Percentiles rank a stretch among this genome's conserved stretches.
Evolutionary conservation across 2,888 invertebrate genomes (phyloP).

Genomic region (Malachius bipustulatus): DNA sequence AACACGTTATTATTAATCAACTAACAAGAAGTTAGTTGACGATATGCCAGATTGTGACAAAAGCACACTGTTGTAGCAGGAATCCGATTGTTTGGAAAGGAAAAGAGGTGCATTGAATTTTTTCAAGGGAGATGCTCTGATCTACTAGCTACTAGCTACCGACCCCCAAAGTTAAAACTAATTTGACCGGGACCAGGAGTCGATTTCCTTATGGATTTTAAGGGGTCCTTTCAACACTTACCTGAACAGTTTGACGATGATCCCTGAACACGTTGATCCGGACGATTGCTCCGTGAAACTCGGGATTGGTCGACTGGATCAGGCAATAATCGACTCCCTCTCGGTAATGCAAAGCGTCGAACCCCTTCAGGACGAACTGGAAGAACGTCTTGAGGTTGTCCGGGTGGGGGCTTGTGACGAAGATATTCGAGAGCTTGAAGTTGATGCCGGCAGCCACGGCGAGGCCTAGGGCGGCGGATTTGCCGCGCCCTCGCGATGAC

Average conservation of each 20-base stretch:
- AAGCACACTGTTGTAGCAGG: too few species aligned
- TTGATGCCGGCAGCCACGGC: constrained; percentile 70
- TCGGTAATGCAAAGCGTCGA: constrained; percentile 78
- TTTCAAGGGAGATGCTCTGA: too few species aligned
- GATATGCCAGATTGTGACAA: too few species aligned
- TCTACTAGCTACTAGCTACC: too few species aligned
- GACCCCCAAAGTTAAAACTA: too few species aligned
- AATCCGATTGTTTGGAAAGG: too few species aligned
- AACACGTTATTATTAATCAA: constrained; percentile 17
- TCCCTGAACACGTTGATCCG: constrained; percentile 75
- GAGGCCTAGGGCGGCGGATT: constrained; percentile 86
- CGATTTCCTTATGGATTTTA: too few species aligned
- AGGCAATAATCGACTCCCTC: constrained; percentile 87
- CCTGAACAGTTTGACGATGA: constrained; percentile 80
- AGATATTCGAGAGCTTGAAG: constrained; percentile 68
- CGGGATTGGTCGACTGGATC: constrained; percentile 38
- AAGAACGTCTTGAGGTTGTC: constrained; percentile 91
- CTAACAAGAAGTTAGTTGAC: neutral
- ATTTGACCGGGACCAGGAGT: too few species aligned
- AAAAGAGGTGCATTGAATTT: too few species aligned
- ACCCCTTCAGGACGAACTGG: constrained; percentile 83
- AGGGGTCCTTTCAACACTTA: too few species aligned
- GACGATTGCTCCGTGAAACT: constrained; percentile 85
- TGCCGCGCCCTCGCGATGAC: constrained; percentile 65
- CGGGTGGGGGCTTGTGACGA: constrained; percentile 89